Evolutionary conservation across 2,113 vertebrate genomes (phyloP), one percentile per base, ranked within the genome.

Genomic region (Thinocorus orbignyianus): DNA sequence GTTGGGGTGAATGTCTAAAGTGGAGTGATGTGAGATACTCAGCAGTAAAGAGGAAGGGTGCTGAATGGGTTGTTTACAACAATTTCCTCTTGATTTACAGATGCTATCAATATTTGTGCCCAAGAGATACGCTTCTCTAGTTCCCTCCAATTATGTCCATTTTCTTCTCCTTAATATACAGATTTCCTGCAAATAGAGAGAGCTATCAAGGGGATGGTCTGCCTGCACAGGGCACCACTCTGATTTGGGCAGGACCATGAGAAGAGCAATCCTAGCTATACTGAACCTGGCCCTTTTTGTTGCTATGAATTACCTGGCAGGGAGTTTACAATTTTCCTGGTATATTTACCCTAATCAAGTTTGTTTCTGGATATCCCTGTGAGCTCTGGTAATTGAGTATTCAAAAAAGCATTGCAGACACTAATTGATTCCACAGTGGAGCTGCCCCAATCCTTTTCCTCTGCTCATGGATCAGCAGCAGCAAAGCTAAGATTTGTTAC

Each of bases 31-130:
- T 14, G 17, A 91, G 76, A 78, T n/a, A 80, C 77, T 93, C 77
- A 68, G 20, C 11, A 0, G 22, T 72, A 57, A 87, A 94, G 80
- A 90, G 44, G 49, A 83, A 90, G 51, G 51, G 77, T 94, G 37
- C 6, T 95, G 73, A 93, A 87, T 73, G 35, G 60, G 23, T 92
- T 92, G 78, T 93, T 93, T 94, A 93, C 66, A 83, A 58, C 18
- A 9, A 54, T 86, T 95, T 92, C 72, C 83, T 93, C 94, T 92
- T 88, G 83, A 83, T 48, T 93, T 2, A 6, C 86, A 95, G 72
- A 93, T 79, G 62, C 37, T 88, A 42, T 93, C 79, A 92, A 86
- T 96, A 88, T 93, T 92, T 95, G 55, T 88, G 51, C 44, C 71
- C 66, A 42, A 68, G 52, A 54, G 44, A 71, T 81, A 74, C 33